Evolutionary conservation across 2,888 invertebrate genomes (phyloP).

Genomic region (Tipula confusa): DNA sequence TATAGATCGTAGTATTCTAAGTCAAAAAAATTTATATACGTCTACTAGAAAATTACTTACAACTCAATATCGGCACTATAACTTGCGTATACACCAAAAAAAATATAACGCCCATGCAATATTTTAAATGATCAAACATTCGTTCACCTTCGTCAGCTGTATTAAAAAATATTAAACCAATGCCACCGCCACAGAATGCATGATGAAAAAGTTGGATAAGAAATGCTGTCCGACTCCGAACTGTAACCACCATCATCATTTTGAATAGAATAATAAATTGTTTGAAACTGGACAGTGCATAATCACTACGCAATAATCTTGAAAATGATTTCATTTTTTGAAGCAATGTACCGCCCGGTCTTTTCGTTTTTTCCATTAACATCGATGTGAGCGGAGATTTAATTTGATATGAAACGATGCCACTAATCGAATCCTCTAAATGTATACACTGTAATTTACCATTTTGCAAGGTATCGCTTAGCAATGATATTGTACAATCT

Average conservation of each 20-base stretch:
- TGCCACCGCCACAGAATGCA: conserved; percentile 55
- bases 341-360: conserved; percentile 40
- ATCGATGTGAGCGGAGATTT: conserved; percentile 32
- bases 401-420: neutral
- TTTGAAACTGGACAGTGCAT: conserved; percentile 53
- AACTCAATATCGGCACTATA: conserved; percentile 64
- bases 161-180: conserved; percentile 56
- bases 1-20: no score
- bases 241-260: conserved; percentile 58
- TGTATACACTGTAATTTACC: conserved; percentile 51
- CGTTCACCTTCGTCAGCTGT: conserved; percentile 61
- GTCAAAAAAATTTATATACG: no score
- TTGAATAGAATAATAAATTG: conserved; percentile 58
- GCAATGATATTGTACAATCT: conserved; percentile 51
- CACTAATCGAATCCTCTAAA: neutral
- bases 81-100: conserved; percentile 66
- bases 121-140: conserved; percentile 66
- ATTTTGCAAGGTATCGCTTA: conserved; percentile 57
- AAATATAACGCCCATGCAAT: conserved; percentile 61
- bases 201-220: conserved; percentile 61
- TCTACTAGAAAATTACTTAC: conserved; percentile 52
- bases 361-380: conserved; percentile 34
- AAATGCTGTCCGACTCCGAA: conserved; percentile 57
- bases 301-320: conserved; percentile 47
- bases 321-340: conserved; percentile 55